A percentile compares a stretch with the other conserved stretches of the same genome.
Evolutionary conservation across 2,888 invertebrate species (phyloP).

Genomic region (Erebia aethiops): DNA sequence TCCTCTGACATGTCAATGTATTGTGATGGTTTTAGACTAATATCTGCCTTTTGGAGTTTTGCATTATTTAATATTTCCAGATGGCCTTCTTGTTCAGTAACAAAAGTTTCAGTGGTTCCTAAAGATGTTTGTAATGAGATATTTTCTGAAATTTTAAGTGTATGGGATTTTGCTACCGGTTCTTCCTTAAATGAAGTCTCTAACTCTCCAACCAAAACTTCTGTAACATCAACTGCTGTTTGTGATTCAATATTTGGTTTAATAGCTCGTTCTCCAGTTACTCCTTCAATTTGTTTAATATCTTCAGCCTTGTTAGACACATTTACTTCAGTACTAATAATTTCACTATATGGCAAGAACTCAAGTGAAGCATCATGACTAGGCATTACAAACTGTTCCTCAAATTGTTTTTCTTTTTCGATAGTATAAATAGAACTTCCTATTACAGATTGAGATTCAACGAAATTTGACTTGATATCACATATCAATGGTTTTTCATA

Average conservation of each 20-base stretch:
- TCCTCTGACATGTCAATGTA: constrained; percentile 58
- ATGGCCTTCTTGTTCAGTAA: constrained; percentile 54
- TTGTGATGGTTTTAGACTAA: constrained; percentile 70
- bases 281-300: constrained; percentile 64
- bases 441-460: constrained; percentile 81
- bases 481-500: constrained; percentile 49
- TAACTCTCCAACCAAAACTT: constrained; percentile 58
- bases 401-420: constrained; percentile 81
- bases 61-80: constrained; percentile 47
- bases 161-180: constrained; percentile 48
- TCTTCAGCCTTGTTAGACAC: constrained; percentile 50
- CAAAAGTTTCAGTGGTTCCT: constrained; percentile 55
- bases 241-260: constrained; percentile 49
- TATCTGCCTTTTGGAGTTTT: constrained; percentile 60
- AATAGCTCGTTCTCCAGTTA: constrained; percentile 42
- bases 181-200: constrained; percentile 48
- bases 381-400: constrained; percentile 48
- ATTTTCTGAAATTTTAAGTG: constrained; percentile 57
- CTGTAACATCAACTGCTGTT: constrained; percentile 59
- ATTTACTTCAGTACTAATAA: constrained; percentile 67
- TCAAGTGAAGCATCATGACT: constrained; percentile 56
- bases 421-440: constrained; percentile 80
- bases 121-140: constrained; percentile 53
- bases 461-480: constrained; percentile 74
- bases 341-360: constrained; percentile 61